Conservation (phyloP, 2,888 invertebrate genomes). For the Incurvaria masculella region DNA sequence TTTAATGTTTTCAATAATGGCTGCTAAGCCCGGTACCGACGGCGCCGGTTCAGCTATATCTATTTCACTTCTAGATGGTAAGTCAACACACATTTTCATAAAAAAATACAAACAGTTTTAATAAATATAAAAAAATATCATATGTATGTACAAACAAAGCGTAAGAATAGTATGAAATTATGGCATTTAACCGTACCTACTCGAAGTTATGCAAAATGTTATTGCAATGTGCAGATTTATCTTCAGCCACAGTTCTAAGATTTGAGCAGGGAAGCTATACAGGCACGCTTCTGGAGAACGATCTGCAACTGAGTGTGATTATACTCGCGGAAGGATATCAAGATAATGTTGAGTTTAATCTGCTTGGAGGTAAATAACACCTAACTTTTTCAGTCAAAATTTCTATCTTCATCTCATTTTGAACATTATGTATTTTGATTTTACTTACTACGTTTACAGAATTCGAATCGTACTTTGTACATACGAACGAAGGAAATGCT, state of each 20-base stretch:
- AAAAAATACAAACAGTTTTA: no score
- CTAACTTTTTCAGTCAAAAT: no score
- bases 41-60: not conserved
- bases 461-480: constrained; percentile 15
- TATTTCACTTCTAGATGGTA: constrained; percentile 1
- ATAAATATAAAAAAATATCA: no score
- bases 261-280: constrained; percentile 22
- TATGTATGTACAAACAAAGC: no score
- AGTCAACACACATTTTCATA: no score
- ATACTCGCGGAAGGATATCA: constrained; percentile 21
- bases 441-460: constrained; percentile 17
- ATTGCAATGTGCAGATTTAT: constrained; percentile 31
- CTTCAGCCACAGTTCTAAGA: constrained; percentile 24
- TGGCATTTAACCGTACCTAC: no score
- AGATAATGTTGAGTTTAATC: constrained; percentile 17
- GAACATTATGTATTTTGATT: not conserved
- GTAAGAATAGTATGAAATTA: no score
- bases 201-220: no score
- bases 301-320: constrained; percentile 18
- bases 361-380: constrained; percentile 22
- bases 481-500: constrained; percentile 7
- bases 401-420: not conserved
- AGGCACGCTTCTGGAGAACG: constrained; percentile 19
- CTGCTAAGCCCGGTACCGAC: not conserved
- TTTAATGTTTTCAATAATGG: constrained; percentile 1